phyloP scores from a whole-genome alignment of 2,113 vertebrate species.

The Andinoacara biseriatus region DNA sequence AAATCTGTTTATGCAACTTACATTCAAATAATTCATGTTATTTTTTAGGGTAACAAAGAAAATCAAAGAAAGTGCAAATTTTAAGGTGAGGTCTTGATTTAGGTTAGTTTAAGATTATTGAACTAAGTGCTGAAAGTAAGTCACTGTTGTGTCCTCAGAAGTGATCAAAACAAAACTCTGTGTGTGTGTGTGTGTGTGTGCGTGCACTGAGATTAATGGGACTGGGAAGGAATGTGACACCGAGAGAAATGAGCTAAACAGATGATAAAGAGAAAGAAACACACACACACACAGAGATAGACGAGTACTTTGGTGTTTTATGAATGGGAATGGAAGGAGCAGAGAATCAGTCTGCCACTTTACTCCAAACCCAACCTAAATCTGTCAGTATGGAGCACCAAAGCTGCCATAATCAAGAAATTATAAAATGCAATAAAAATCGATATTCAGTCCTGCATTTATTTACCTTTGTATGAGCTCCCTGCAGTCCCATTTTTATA shows the following conservation, averaged over 20 bases:
- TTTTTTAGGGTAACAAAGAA: background rate
- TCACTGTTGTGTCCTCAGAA: background rate
- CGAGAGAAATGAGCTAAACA: constrained; percentile 52
- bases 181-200: background rate
- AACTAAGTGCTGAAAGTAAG: background rate
- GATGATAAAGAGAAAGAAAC: constrained; percentile 45
- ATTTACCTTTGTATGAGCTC: background rate
- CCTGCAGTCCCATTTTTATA: background rate
- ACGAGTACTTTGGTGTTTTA: constrained; percentile 6
- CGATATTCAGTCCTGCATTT: background rate
- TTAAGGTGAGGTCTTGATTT: background rate
- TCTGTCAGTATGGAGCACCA: background rate
- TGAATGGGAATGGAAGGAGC: constrained; percentile 32
- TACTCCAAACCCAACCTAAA: constrained; percentile 21
- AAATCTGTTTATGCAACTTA: background rate
- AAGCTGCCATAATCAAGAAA: background rate
- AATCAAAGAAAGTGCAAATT: background rate
- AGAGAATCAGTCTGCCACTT: constrained; percentile 12
- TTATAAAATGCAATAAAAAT: background rate
- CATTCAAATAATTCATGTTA: background rate
- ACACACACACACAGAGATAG: background rate
- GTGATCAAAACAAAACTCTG: background rate
- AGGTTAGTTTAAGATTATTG: background rate
- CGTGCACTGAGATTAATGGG: constrained; percentile 53
- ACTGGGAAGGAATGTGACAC: constrained; percentile 48